phyloP scores from a whole-genome alignment of 2,888 invertebrate genomes.

The Ophion costatus region DNA sequence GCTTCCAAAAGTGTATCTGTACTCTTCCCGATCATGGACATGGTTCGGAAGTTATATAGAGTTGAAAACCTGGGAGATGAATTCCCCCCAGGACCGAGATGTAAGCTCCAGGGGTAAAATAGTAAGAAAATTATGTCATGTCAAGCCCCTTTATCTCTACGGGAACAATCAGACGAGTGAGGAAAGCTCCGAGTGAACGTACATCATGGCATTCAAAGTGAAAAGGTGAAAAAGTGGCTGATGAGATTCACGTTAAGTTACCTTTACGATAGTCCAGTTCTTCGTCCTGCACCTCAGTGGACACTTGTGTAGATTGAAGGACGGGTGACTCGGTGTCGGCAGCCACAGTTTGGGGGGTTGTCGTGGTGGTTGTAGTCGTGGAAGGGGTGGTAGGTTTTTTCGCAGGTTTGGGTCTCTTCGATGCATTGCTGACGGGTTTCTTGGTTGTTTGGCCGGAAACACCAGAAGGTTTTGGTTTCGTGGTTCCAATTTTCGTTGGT shows the following conservation, averaged over 20 bases:
- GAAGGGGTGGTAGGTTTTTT: conserved; percentile 81
- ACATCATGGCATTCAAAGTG: too few species aligned
- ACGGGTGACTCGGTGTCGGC: conserved; percentile 62
- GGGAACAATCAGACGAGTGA: too few species aligned
- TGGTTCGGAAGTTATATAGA: too few species aligned
- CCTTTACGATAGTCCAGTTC: conserved; percentile 78
- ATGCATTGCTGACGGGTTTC: conserved; percentile 82
- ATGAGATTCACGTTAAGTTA: conserved; percentile 54
- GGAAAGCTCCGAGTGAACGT: too few species aligned
- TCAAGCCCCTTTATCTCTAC: too few species aligned
- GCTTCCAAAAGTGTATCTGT: too few species aligned
- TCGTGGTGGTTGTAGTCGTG: conserved; percentile 79
- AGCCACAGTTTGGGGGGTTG: conserved; percentile 76
- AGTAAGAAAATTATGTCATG: too few species aligned
- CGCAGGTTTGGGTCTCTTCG: conserved; percentile 81
- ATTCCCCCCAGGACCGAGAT: too few species aligned
- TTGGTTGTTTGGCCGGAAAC: conserved; percentile 78
- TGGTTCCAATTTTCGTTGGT: conserved; percentile 75
- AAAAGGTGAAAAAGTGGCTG: neutral
- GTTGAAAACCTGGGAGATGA: too few species aligned
- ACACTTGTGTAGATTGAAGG: conserved; percentile 33
- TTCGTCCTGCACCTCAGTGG: conserved; percentile 81
- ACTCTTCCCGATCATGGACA: too few species aligned
- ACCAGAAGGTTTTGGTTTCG: conserved; percentile 75
- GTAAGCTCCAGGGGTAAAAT: too few species aligned